Base-by-base conservation (phyloP, 2,888 invertebrate species). In the Parnassius mnemosyne region DNA sequence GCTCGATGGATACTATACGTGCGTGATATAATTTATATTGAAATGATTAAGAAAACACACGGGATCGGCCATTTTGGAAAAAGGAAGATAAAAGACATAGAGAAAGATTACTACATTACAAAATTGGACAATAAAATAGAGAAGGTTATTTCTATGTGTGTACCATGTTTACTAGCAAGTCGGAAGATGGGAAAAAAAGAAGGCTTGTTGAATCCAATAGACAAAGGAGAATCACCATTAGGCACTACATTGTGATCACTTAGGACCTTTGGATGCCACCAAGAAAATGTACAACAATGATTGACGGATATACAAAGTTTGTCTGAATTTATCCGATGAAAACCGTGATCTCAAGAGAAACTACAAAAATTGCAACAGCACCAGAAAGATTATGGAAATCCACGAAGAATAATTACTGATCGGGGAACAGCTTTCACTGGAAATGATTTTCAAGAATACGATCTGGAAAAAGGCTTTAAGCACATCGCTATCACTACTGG, bases 221-320 rank as follows among this genome's bases (percentile, higher is more conserved):
- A 25, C 25, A 25, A 25, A 25, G 25, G 25, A 25, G 25, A 25
- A 25, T 50, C 42, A 10, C 71, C 69, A 5, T 34, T 73, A 2
- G 54, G 66, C 43, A 72, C 69, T 12, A 2, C 67, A 67, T 53
- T 12, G 51, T 20, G 73, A 83, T 53, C 83, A 80, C 58, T 51
- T 85, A 1, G 81, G 80, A 10, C 80, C 80, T 0, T 46, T 80
- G 12, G 67, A 73, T 0, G 69, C 71, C 3, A 81, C 80, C 0
- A 68, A 68, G 3, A 80, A 79, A 60, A 57, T 61, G 16, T 80
- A 80, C 53, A 77, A 78, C 50, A 0, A 67, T 81, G 0, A 64
- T 82, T 0, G 81, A 84, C 65, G 74, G 65, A 0, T 83, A 80
- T 52, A 79, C 78, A 0, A 84, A 82, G 60, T 82, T 81, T 70